These are phyloP conservation scores for Phenganax subtilis DNA, from an alignment of 92 coral and sea anemone species.

Conservation along the genomic window DNA sequence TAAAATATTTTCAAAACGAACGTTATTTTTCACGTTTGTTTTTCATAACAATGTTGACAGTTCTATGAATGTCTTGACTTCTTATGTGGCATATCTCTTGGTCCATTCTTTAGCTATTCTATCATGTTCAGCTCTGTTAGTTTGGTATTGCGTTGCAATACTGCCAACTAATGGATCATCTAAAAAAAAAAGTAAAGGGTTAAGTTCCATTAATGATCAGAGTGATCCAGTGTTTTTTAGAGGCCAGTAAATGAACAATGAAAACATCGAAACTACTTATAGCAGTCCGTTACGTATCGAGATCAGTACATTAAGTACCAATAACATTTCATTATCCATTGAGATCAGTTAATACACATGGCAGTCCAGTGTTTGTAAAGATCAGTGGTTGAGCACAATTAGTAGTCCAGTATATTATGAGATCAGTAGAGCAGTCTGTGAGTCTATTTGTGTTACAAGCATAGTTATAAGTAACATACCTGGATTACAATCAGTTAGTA, in stretches of 20 bases:
- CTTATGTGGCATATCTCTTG: slow-evolving; percentile 79
- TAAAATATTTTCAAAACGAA: background rate
- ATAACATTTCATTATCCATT: background rate
- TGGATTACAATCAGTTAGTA: slow-evolving; percentile 89
- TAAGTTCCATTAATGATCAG: too few relatives aligned
- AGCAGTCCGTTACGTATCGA: too few relatives aligned
- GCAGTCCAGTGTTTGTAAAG: background rate
- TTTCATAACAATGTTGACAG: background rate
- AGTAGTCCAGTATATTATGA: background rate
- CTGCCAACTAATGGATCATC: slow-evolving; percentile 96
- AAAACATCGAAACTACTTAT: too few relatives aligned
- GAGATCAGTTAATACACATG: background rate
- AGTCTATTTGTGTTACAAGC: background rate
- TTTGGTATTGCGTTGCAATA: slow-evolving; percentile 75
- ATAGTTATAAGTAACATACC: slow-evolving; percentile 40
- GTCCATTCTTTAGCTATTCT: slow-evolving; percentile 87
- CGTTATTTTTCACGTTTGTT: background rate
- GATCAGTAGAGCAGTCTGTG: background rate
- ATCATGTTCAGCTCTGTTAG: slow-evolving; percentile 85
- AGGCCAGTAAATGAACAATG: background rate
- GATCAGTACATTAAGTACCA: background rate
- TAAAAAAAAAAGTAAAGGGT: slow-evolving; percentile 26
- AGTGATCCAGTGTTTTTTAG: too few relatives aligned
- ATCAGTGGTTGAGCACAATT: background rate
- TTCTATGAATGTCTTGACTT: background rate